Percentiles rank a stretch among this genome's conserved stretches.
These are phyloP conservation scores for Melanchra persicariae DNA, from an alignment of 2,888 invertebrate species.

Conservation along the genomic window DNA sequence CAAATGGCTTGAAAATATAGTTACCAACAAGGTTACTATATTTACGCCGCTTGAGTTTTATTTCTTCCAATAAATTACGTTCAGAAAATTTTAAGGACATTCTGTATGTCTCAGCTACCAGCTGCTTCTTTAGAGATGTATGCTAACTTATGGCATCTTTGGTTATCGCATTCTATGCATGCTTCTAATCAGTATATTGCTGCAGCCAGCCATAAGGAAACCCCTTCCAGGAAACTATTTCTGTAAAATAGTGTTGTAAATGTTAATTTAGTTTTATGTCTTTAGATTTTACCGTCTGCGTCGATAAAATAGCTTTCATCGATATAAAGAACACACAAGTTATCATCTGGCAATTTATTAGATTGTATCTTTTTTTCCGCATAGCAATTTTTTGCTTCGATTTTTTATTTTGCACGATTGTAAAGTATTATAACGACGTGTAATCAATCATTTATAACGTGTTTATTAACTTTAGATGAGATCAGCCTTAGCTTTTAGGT, in stretches of 20 bases:
- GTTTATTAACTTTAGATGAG: neutral
- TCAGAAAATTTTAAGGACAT: neutral
- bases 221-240: slow-evolving; percentile 18
- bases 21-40: too few species aligned
- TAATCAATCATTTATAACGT: slow-evolving; percentile 2
- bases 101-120: neutral
- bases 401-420: neutral
- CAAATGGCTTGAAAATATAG: too few species aligned
- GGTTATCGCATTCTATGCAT: slow-evolving; percentile 17
- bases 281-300: slow-evolving; percentile 20
- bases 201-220: slow-evolving; percentile 21
- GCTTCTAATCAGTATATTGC: slow-evolving; percentile 12
- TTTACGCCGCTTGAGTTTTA: too few species aligned
- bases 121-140: neutral
- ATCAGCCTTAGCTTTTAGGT: neutral
- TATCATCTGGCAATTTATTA: neutral
- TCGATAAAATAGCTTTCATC: slow-evolving; percentile 6
- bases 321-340: neutral
- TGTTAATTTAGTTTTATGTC: slow-evolving; percentile 18
- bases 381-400: neutral
- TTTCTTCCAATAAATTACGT: neutral
- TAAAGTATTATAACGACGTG: neutral
- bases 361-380: neutral
- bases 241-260: slow-evolving; percentile 26
- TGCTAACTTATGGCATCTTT: slow-evolving; percentile 1